Evolutionary conservation across 35 echinoderm and acorn worm species (phyloP), one percentile per base, ranked within the genome.

Genomic region (Diadema setosum): DNA sequence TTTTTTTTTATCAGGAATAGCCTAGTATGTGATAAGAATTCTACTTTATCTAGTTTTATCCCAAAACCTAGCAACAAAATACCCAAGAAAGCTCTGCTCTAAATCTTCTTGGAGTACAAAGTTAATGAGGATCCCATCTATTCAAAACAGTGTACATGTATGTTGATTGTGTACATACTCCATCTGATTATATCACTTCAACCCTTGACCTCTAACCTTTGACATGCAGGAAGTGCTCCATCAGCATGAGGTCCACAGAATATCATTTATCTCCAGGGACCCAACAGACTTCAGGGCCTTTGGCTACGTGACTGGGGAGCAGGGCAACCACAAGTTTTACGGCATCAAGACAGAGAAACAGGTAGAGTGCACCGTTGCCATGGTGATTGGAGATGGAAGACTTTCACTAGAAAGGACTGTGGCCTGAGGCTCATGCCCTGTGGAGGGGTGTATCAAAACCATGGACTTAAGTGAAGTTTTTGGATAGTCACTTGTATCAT

Each of bases 291-390:
- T 76, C n/a, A 93, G 95, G 65, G 95, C 95, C 9, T 97, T 97
- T 67, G 95, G 95, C 11, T 88, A 93, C 3, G 81, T 97, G 36
- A 82, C 84, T 12, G 95, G 95, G 16, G 95, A 91, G 39, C 91
- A 90, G 26, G 91, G 91, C 21, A 93, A 86, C 31, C 95, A 97
- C 63, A 93, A 93, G 85, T 97, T 97, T 70, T 97, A 75, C 82
- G 95, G 83, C 21, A 97, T 97, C 27, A 97, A 97, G 81, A 97
- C 95, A 91, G 91, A 91, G 75, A 93, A 97, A 93, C 87, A 89
- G 83, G 95, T 97, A 88, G 41, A 58, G 14, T 36, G n/a, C n/a
- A n/a, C n/a, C n/a, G n/a, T n/a, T n/a, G n/a, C n/a, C n/a, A n/a
- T n/a, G n/a, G n/a, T n/a, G n/a, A n/a, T n/a, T n/a, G n/a, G n/a